Base-by-base conservation (phyloP, 1,140 invertebrate species). In the Microplitis mediator region DNA sequence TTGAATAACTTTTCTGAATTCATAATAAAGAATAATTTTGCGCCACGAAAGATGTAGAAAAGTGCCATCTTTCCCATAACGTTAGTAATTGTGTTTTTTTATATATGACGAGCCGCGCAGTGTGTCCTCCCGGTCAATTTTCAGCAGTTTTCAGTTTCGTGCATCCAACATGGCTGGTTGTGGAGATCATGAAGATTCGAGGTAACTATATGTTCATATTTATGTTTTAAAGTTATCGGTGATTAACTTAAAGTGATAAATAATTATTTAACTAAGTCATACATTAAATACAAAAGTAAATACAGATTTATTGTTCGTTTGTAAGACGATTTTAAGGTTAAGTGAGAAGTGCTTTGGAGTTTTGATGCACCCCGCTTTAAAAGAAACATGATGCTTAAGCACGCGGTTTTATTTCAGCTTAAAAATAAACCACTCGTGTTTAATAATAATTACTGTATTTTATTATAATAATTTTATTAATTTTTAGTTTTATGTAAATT, bases 101-200 rank as follows among this genome's bases (percentile, higher is more conserved):
- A n/a, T 45, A 9, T 6, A 45, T 11, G 39, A 45, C 39, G 39
- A 9, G 5, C 39, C 39, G 39, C 39, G 4, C 39, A 11, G 39
- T 45, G 6, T 45, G 39, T 45, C 39, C 39, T 45, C 39, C 23
- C 39, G 39, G 39, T 45, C 39, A 45, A 45, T 45, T 45, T 45
- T 45, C 39, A 45, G 6, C 39, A 45, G 39, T 45, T 45, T 78
- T 78, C 78, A 84, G 80, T 86, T 85, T 80, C 79, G 81, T 84
- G 81, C 82, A 86, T 86, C 82, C 84, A 88, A 88, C 81, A 88
- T 88, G 87, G 87, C 87, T 79, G 85, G 86, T 76, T 85, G 85
- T 83, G 78, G 84, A 86, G 80, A 82, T 80, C 86, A 87, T 82
- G 86, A 86, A 71, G 86, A 86, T 84, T 76, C 79, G 64, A 86